phyloP scores from a whole-genome alignment of 2,888 invertebrate species.

The Cantharis lateralis region DNA sequence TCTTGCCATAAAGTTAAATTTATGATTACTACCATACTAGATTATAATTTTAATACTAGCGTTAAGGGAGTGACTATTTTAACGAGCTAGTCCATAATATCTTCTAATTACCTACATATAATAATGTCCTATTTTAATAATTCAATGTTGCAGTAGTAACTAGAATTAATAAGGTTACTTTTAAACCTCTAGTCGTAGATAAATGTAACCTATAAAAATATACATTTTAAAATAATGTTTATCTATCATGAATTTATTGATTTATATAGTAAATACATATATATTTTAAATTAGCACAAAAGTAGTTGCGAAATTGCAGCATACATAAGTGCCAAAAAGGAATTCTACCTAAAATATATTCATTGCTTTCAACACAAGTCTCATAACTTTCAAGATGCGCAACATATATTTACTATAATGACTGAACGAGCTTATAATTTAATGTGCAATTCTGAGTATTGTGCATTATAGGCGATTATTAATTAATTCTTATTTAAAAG shows the following conservation, averaged over 20 bases:
- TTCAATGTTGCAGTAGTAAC: no score
- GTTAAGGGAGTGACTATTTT: no score
- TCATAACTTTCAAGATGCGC: constrained; percentile 28
- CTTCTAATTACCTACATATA: no score
- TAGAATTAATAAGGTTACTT: no score
- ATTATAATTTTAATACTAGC: no score
- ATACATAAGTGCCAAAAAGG: constrained; percentile 18
- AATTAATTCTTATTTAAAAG: constrained; percentile 43
- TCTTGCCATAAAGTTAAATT: no score
- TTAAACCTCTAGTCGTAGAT: background rate
- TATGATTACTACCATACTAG: no score
- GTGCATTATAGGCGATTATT: constrained; percentile 42
- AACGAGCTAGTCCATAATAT: no score
- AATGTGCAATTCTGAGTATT: constrained; percentile 41
- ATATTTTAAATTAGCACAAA: background rate
- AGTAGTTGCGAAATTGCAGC: background rate
- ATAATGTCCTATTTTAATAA: no score
- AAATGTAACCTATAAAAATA: background rate
- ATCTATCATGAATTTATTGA: background rate
- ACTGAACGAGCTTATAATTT: constrained; percentile 37
- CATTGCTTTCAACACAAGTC: constrained; percentile 32
- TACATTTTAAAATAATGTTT: background rate
- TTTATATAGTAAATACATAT: background rate
- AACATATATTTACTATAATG: constrained; percentile 45
- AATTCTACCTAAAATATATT: constrained; percentile 29